Evolutionary conservation across 2,797 vertebrate genomes (phyloP), one percentile per base, ranked within the genome.

Genomic region (Leptodactylus fallax): DNA sequence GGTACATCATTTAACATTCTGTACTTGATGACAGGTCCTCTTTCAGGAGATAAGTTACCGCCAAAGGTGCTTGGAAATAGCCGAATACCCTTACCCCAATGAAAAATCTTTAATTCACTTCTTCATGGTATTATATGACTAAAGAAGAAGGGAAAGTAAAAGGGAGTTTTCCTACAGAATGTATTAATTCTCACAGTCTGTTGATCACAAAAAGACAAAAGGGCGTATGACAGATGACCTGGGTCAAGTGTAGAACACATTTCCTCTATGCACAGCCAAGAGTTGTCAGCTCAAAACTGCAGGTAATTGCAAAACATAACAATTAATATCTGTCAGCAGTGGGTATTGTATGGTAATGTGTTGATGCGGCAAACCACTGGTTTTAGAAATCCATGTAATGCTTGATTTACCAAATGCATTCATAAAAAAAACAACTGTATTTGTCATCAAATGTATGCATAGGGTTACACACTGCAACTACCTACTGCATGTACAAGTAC

Each of bases 181-280:
- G 16, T 21, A 76, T 76, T 51, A 14, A n/a, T 3, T n/a, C 74
- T 51, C n/a, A 21, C 8, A 53, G 49, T 53, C 74, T 77, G 74
- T 77, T 53, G 74, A 45, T 47, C 36, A 60, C 78, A 60, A 36
- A 60, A 79, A 53, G 76, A 80, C 25, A 36, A 80, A 16, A 21
- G 51, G 27, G 27, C 25, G 60, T 81, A 61, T 49, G 36, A 77
- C 49, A 77, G 49, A 53, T 77, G 74, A 77, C 47, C 21, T 65
- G 60, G 79, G 79, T 81, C 79, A 81, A 16, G 45, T 65, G 16
- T 17, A 7, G 49, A 63, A 14, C 81, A 81, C 36, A 71, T 71
- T 83, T 53, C 16, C 63, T 83, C 10, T 27, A 55, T 69, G 49
- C 69, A 27, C 14, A 53, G 77, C 77, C 23, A 56, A 79, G 77